phyloP scores from a whole-genome alignment of 2,888 invertebrate genomes.

The Eupithecia subfuscata region DNA sequence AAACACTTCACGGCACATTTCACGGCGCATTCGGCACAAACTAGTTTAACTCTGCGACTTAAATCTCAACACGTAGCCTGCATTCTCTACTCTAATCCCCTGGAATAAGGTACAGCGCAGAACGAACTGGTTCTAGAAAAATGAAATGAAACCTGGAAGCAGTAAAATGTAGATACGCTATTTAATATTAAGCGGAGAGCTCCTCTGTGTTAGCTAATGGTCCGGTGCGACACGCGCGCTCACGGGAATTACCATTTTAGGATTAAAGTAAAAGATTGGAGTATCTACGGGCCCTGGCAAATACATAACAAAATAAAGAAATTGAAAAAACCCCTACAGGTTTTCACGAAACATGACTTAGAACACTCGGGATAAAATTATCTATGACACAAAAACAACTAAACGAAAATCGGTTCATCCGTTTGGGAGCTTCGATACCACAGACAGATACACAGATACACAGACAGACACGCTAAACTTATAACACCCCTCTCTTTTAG shows the following conservation, averaged over 20 bases:
- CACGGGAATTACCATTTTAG: background rate
- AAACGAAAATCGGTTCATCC: too few relatives aligned
- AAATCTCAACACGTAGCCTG: background rate
- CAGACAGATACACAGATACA: too few relatives aligned
- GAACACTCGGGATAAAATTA: too few relatives aligned
- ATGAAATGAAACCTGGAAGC: background rate
- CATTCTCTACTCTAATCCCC: background rate
- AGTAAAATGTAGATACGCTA: constrained; percentile 1
- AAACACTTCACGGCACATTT: background rate
- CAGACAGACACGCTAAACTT: too few relatives aligned
- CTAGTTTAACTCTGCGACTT: background rate
- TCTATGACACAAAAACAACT: too few relatives aligned
- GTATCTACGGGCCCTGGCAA: too few relatives aligned
- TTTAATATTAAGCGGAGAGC: background rate
- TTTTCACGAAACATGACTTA: too few relatives aligned
- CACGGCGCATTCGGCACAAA: background rate
- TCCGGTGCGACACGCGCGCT: background rate
- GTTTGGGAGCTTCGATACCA: too few relatives aligned
- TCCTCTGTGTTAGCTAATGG: background rate
- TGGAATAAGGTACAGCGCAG: background rate
- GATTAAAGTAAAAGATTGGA: background rate
- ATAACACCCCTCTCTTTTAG: too few relatives aligned
- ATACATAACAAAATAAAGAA: too few relatives aligned
- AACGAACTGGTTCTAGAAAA: background rate
- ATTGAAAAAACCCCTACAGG: too few relatives aligned